Evolutionary conservation across 2,888 invertebrate genomes (phyloP), one percentile per base, ranked within the genome.

Genomic region (Mayetiola destructor): DNA sequence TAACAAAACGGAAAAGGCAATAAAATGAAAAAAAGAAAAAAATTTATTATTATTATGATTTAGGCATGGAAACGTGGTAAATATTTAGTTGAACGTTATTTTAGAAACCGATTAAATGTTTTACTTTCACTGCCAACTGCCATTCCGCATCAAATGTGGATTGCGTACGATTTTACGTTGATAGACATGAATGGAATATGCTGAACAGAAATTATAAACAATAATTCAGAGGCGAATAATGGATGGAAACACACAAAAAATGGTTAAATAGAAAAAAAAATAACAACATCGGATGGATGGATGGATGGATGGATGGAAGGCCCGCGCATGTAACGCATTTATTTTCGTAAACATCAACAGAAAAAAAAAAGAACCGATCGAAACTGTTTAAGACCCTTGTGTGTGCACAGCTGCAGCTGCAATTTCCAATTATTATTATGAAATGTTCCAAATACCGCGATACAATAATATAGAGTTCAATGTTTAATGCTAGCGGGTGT

Each of bases 91-190:
- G 16, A 27, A 27, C 27, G 48, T 48, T 27, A 48, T 48, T 48
- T 48, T 48, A 48, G 48, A 48, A n/a, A 48, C 27, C 27, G 48
- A 48, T 48, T 27, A 48, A 48, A 48, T 48, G 48, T 48, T 48
- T 48, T n/a, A 27, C 48, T 48, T 48, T 48, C 48, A 48, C 48
- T 48, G 48, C 48, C 48, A 48, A 48, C 48, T 48, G 48, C 48
- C 27, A 23, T 21, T n/a, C 20, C 21, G 21, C 40, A 40, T 40
- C 6, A 1, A 23, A 48, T 3, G 27, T 48, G n/a, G 27, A 48
- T 14, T 48, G 14, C 27, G 48, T 27, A n/a, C n/a, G n/a, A n/a
- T n/a, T n/a, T 6, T n/a, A n/a, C 27, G 10, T 27, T n/a, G 23
- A 21, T 21, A 37, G 48, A 48, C 48, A n/a, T 27, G 48, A 2